Evolutionary conservation across 2,888 invertebrate species (phyloP), one percentile per base, ranked within the genome.

Genomic region (Biston betularia): DNA sequence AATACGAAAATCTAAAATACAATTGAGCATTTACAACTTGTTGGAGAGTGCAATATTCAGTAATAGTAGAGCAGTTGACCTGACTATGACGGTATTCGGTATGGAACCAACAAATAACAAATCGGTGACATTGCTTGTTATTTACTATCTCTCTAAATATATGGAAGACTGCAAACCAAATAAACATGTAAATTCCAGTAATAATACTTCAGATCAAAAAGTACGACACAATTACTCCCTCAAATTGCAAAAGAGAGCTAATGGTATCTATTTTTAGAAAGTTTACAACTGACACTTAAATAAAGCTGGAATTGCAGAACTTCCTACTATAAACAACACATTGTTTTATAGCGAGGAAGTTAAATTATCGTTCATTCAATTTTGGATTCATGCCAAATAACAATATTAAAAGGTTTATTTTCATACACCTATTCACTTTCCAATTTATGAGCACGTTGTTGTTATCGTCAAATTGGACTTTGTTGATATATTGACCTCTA

Each of bases 281-380:
- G 46, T 46, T 44, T 57, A 58, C 40, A 40, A 58, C 24, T 49
- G 44, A 53, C 56, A 57, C 33, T 59, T 59, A 60, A 70, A 69
- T 40, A 65, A 62, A 46, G 34, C 58, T 58, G 34, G 64, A 66
- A 68, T 44, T 53, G 44, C 60, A 56, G 61, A 70, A 70, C 69
- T 74, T 63, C 55, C 71, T 63, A 49, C 64, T 53, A 68, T 68
- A 64, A 72, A 70, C 64, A 71, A 65, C 59, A 62, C 57, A 59
- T 59, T 45, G 54, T 55, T 53, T 56, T 35, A 59, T 38, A 42
- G 45, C 50, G 45, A 49, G 49, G 58, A 64, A 64, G 64, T 68
- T 56, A 66, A 68, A 67, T 59, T 46, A 66, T 65, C 61, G 54
- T 65, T 67, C 42, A 59, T 57, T 63, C 50, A 65, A 33, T n/a